Evolutionary conservation across 2,113 vertebrate genomes (phyloP).

Genomic region (Gallinago paraguaiae): DNA sequence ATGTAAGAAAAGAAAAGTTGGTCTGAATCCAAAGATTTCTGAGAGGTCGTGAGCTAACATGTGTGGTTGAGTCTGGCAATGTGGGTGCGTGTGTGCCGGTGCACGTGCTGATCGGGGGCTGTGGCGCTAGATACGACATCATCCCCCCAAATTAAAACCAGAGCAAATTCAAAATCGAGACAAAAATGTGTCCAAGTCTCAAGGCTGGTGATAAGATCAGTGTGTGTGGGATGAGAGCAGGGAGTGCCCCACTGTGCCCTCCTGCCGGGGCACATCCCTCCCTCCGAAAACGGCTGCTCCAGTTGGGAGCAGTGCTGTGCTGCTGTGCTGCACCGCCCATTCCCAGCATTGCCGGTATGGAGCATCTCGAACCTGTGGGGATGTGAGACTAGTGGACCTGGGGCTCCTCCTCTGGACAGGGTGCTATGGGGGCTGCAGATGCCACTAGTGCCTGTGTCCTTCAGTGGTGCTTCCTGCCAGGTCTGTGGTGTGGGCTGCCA

Average conservation of each 20-base stretch:
- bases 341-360: background rate
- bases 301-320: background rate
- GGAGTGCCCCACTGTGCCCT: background rate
- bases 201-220: background rate
- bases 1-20: constrained; percentile 60
- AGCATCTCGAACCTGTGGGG: rapidly evolving
- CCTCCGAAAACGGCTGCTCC: background rate
- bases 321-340: rapidly evolving
- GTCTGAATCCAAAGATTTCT: constrained; percentile 50
- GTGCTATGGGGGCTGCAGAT: background rate
- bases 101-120: constrained; percentile 13
- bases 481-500: background rate
- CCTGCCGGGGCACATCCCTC: rapidly evolving
- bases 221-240: background rate
- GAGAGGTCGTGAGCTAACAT: constrained; percentile 54
- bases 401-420: background rate
- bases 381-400: too few relatives aligned
- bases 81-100: background rate
- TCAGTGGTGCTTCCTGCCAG: background rate
- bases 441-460: background rate
- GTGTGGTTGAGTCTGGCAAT: constrained; percentile 54
- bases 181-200: background rate
- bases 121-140: background rate
- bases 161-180: background rate
- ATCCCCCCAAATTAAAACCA: constrained; percentile 53